Evolutionary conservation across 2,113 vertebrate genomes (phyloP).

Genomic region (Carollia perspicillata): DNA sequence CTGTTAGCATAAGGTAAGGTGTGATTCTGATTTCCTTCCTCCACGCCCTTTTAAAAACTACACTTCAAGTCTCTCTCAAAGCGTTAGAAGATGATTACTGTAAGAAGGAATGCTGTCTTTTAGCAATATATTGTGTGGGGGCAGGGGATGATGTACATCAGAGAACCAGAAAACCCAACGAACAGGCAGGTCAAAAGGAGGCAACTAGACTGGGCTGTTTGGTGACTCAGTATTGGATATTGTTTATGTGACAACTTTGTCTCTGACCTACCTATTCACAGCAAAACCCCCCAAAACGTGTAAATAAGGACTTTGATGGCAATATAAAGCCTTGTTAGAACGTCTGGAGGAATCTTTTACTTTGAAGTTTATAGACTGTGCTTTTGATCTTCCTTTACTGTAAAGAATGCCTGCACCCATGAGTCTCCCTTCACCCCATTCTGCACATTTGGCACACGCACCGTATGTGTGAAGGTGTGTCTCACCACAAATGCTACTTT

Average conservation of each 20-base stretch:
- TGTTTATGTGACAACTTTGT: conserved; percentile 30
- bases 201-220: neutral
- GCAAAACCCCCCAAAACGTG: neutral
- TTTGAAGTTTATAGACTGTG: conserved; percentile 26
- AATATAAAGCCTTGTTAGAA: neutral
- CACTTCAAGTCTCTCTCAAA: conserved; percentile 13
- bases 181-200: neutral
- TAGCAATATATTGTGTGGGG: neutral
- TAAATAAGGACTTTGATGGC: conserved; percentile 8
- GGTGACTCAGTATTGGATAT: neutral
- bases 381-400: conserved; percentile 53
- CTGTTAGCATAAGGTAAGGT: conserved; percentile 33
- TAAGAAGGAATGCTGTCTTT: conserved; percentile 42
- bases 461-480: neutral
- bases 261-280: neutral
- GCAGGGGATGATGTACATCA: neutral
- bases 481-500: neutral
- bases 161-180: conserved; percentile 7
- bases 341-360: neutral
- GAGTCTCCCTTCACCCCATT: neutral
- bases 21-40: conserved; percentile 63
- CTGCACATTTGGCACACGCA: neutral
- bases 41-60: conserved; percentile 59
- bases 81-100: conserved; percentile 1
- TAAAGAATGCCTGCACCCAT: neutral